Base-by-base conservation (phyloP, 2,888 invertebrate genomes). In the Ceraclea dissimilis region DNA sequence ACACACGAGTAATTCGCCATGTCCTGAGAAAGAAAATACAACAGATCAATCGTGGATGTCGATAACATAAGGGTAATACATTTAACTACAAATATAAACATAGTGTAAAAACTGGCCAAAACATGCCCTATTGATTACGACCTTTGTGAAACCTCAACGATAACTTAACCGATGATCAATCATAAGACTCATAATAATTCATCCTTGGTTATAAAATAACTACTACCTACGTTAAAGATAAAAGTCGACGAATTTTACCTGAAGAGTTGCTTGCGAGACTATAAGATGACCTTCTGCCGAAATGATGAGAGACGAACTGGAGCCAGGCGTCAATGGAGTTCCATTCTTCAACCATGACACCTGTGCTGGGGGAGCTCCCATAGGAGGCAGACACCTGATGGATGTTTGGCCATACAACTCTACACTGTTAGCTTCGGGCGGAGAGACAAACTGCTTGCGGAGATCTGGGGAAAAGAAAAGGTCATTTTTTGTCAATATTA, bases 1-100 rank as follows among this genome's bases (percentile, higher is more conserved):
- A 88, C 88, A 70, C 92, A 92, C 22, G 89, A 88, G 70, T 90
- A 92, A 76, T 92, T 92, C 60, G 88, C 91, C 68, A 85, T 85
- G 72, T 92, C 88, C 66, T 80, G 75, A 21, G 64, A 51, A 48
- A 18, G 48, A 58, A 11, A 33, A 39, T 39, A 39, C 13, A 39
- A 39, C 13, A 39, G 5, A n/a, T 13, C 13, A 39, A 18, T 53
- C 19, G 19, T n/a, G 44, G 6, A 16, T n/a, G n/a, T n/a, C n/a
- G n/a, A 11, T 33, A 33, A n/a, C n/a, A n/a, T n/a, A n/a, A n/a
- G n/a, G n/a, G n/a, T n/a, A n/a, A n/a, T n/a, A n/a, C n/a, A n/a
- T n/a, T n/a, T n/a, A n/a, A n/a, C n/a, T n/a, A n/a, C n/a, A n/a
- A n/a, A n/a, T n/a, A n/a, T n/a, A n/a, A n/a, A n/a, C n/a, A n/a